Percentiles rank a stretch among this genome's conserved stretches.
These are phyloP conservation scores for Campopleginae sp. DNA, from an alignment of 2,888 invertebrate genomes.

Conservation along the genomic window DNA sequence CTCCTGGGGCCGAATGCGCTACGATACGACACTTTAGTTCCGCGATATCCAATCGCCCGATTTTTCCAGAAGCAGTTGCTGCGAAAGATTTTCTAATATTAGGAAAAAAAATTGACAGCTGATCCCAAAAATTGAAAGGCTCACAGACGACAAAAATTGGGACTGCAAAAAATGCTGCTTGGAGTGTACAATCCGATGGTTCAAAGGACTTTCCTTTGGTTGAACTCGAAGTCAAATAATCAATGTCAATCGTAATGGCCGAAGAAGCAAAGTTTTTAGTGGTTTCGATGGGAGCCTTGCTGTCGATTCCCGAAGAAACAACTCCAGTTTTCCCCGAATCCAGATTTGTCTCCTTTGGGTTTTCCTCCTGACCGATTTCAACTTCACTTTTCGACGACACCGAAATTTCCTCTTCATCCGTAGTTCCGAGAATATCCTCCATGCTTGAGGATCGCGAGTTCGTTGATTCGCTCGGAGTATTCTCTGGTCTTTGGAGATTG, in stretches of 20 bases:
- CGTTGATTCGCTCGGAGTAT: slow-evolving; percentile 35
- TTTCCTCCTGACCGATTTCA: slow-evolving; percentile 46
- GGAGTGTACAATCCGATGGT: slow-evolving; percentile 85
- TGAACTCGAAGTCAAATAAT: slow-evolving; percentile 53
- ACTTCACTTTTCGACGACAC: slow-evolving; percentile 15
- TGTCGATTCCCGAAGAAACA: not conserved
- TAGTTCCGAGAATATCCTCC: slow-evolving; percentile 24
- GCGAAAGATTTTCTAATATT: slow-evolving; percentile 1
- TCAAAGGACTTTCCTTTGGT: slow-evolving; percentile 68
- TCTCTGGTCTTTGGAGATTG: slow-evolving; percentile 50
- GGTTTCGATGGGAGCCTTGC: not conserved
- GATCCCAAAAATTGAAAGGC: slow-evolving; percentile 67
- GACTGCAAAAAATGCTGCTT: slow-evolving; percentile 85
- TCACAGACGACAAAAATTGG: slow-evolving; percentile 87
- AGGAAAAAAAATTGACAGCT: not conserved
- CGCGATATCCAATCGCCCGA: slow-evolving; percentile 73
- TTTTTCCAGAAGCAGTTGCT: slow-evolving; percentile 72
- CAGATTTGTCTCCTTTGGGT: not conserved
- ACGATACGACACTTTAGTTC: slow-evolving; percentile 71
- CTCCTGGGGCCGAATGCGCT: slow-evolving; percentile 55
- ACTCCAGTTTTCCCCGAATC: slow-evolving; percentile 1
- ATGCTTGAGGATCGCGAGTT: slow-evolving; percentile 33
- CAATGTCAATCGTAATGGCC: slow-evolving; percentile 66
- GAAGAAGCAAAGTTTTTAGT: slow-evolving; percentile 56
- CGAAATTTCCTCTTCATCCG: slow-evolving; percentile 41